Percentiles rank a stretch among this genome's conserved stretches.
phyloP scores from a whole-genome alignment of 2,888 invertebrate species.

The Epinotia ramella region DNA sequence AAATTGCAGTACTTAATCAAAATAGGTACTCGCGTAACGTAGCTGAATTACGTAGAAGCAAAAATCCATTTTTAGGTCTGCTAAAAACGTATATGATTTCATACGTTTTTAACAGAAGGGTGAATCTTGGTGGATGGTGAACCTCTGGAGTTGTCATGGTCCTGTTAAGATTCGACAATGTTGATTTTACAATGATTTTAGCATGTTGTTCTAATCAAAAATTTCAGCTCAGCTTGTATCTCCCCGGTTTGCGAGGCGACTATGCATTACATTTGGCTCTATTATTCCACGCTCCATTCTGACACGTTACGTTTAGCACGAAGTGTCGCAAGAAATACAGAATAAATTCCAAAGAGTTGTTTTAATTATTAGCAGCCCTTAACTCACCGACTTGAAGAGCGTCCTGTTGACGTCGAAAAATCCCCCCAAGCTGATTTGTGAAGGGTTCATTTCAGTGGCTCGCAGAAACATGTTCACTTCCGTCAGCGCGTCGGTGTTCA shows the following conservation, averaged over 20 bases:
- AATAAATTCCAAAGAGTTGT: too few relatives aligned
- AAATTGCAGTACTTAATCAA: too few relatives aligned
- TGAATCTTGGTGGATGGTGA: neutral
- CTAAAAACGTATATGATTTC: neutral
- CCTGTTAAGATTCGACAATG: neutral
- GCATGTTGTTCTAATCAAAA: too few relatives aligned
- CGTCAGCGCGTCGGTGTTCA: conserved; percentile 90
- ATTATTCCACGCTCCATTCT: too few relatives aligned
- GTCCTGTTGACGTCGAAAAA: conserved; percentile 90
- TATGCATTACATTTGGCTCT: neutral
- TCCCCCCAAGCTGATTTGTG: conserved; percentile 89
- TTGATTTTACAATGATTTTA: too few relatives aligned
- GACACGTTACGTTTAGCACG: too few relatives aligned
- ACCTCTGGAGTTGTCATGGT: too few relatives aligned
- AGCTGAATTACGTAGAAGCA: neutral
- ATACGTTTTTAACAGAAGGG: too few relatives aligned
- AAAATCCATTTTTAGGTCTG: neutral
- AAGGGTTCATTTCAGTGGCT: conserved; percentile 91
- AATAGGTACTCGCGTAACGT: too few relatives aligned
- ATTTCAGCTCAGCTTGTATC: neutral
- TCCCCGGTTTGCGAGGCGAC: neutral
- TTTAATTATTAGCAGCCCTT: neutral
- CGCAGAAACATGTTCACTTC: conserved; percentile 91
- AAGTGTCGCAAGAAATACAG: too few relatives aligned
- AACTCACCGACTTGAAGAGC: conserved; percentile 89